phyloP scores from a whole-genome alignment of 2,888 invertebrate genomes.

The Allolobophora icterica region DNA sequence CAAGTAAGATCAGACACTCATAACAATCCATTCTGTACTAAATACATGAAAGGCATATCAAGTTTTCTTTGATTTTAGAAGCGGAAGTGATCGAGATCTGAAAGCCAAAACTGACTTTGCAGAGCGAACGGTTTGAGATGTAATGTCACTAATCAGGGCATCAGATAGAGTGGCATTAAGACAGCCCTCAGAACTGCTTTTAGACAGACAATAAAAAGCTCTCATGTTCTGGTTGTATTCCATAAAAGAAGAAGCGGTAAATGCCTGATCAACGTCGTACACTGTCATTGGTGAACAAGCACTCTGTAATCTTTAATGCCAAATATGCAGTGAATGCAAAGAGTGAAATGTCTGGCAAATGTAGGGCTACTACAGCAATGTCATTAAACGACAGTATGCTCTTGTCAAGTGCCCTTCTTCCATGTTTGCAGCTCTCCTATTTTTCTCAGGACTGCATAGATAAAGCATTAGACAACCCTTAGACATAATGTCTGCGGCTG shows the following conservation, averaged over 20 bases:
- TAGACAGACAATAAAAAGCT: background rate
- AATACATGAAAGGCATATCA: background rate
- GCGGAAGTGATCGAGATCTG: too few relatives aligned
- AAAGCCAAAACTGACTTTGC: too few relatives aligned
- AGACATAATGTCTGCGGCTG: background rate
- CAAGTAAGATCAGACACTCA: background rate
- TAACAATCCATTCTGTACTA: background rate
- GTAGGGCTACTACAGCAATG: background rate
- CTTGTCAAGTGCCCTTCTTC: conserved; percentile 1
- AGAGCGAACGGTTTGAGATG: background rate
- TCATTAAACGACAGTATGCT: conserved; percentile 5
- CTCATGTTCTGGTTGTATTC: background rate
- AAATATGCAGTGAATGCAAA: background rate
- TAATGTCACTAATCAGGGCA: background rate
- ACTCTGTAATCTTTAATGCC: background rate
- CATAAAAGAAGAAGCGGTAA: background rate
- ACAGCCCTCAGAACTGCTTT: background rate
- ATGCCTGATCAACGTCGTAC: background rate
- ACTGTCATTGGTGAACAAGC: background rate
- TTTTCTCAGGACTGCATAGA: background rate
- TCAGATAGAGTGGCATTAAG: background rate
- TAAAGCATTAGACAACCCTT: background rate
- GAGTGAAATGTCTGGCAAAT: background rate
- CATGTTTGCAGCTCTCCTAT: background rate
- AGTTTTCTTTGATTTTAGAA: background rate